A percentile compares a stretch with the other conserved stretches of the same genome.
phyloP scores from a whole-genome alignment of 2,888 invertebrate genomes.

The Aromia moschata region DNA sequence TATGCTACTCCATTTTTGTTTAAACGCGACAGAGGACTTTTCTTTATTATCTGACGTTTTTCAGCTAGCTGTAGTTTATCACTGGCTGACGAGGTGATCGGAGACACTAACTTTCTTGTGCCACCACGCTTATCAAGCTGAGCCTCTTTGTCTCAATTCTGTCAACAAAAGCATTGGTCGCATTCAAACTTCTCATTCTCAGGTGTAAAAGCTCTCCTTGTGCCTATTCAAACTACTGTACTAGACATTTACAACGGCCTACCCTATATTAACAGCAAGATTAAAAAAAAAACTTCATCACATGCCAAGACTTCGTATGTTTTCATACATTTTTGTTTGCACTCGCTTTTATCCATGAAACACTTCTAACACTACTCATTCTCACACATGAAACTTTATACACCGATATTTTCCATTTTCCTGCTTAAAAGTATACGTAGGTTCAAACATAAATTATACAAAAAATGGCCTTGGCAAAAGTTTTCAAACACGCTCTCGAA shows the following conservation, averaged over 20 bases:
- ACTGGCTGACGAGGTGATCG: constrained; percentile 32
- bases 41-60: constrained; percentile 49
- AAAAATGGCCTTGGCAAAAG: too few species aligned
- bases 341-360: not conserved
- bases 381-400: too few species aligned
- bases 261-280: not conserved
- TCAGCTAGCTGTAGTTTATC: constrained; percentile 40
- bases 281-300: constrained; percentile 9
- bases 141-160: constrained; percentile 54
- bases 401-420: too few species aligned
- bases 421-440: too few species aligned
- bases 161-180: constrained; percentile 53
- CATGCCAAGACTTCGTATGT: too few species aligned
- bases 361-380: too few species aligned
- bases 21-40: constrained; percentile 35
- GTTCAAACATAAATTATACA: too few species aligned
- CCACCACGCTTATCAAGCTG: constrained; percentile 39
- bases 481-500: too few species aligned
- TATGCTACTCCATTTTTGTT: constrained; percentile 28
- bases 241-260: constrained; percentile 23
- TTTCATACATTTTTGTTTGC: not conserved
- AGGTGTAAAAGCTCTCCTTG: constrained; percentile 47
- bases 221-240: constrained; percentile 32
- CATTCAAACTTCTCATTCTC: constrained; percentile 37
- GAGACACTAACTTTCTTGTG: constrained; percentile 38